Base-by-base conservation (phyloP, 2,113 vertebrate genomes). In the Phylloscopus trochilus region DNA sequence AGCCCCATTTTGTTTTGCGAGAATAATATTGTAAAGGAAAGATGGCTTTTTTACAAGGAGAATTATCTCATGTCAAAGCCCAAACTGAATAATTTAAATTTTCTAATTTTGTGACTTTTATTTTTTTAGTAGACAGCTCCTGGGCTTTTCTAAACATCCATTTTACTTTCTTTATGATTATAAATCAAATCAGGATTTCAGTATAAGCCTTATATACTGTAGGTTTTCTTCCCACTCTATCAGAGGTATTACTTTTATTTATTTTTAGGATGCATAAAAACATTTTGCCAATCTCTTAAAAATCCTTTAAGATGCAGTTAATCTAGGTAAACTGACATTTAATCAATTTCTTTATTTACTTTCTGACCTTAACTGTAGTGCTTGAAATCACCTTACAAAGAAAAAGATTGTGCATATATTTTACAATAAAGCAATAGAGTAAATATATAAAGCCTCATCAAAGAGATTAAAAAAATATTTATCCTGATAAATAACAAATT, bases 291-390 rank as follows among this genome's bases (percentile, higher is more conserved):
- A 39, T 81, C 28, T 91, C 60, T 75, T 81, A 73, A 89, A 80
- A 75, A 92, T 92, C 52, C 69, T 87, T 91, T 89, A 83, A 84
- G 52, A 64, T 0, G 0, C 19, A 72, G 24, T 35, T 92, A 87
- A 92, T 92, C 73, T 83, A 44, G 15, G 41, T 64, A 83, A 96
- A 75, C 60, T 91, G 87, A 75, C 77, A 92, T 91, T 82, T 92
- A 95, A 91, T 95, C 68, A 84, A 81, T 95, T 81, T 70, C 39
- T 83, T 88, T 93, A 91, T 96, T 91, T 94, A 79, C 44, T 75
- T 92, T 92, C 73, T 91, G 77, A 78, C 69, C 83, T 78, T 92
- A 87, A 79, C 39, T 68, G 21, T 72, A 84, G 64, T 49, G 19
- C 41, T 72, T 78, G 37, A 89, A 90, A 82, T 63, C 52, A 89